Base-by-base conservation (phyloP, 1,140 invertebrate species). In the Drosophila pseudoananassae region DNA sequence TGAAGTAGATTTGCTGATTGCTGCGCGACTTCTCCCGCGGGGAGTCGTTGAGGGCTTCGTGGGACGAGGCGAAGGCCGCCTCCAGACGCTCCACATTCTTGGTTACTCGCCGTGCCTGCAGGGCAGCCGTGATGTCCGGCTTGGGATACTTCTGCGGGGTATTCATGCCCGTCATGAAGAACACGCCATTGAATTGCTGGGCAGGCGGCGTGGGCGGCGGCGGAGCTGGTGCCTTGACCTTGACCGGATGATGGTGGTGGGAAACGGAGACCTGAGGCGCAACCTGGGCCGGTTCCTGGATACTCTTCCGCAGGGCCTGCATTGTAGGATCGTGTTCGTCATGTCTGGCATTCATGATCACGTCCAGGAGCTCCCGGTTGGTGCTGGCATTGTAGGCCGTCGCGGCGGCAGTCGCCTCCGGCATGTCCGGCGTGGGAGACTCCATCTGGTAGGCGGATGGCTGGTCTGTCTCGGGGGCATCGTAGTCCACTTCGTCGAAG, bases 61-160 rank as follows among this genome's bases (percentile, higher is more conserved):
- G 64, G 1, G 95, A 94, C 1, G 69, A 70, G 23, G 89, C 80
- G 15, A 90, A 90, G 12, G 77, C 82, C 75, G 96, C 95, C 74
- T 96, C 95, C 4, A 97, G 95, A 51, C 95, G 93, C 63, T 97
- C 96, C 29, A 96, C 91, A 59, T 95, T 96, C 92, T 96, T 97
- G 1, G 95, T 95, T 50, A 95, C 92, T 31, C 94, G 92, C 51
- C 93, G 93, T 49, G 92, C 93, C 91, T 93, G 93, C 65, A 92
- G 93, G 72, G 92, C 92, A 66, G 76, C 94, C 33, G 92, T 93
- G 73, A 93, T 93, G 92, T 93, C 93, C 8, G 91, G 79, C 66
- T 92, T 79, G 20, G 91, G 87, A 65, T 92, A 83, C 63, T 90
- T 90, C 50, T 91, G 75, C 23, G 92, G 79, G 4, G 80, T 90